phyloP scores from a whole-genome alignment of 2,888 invertebrate species.

The Leistus spinibarbis region DNA sequence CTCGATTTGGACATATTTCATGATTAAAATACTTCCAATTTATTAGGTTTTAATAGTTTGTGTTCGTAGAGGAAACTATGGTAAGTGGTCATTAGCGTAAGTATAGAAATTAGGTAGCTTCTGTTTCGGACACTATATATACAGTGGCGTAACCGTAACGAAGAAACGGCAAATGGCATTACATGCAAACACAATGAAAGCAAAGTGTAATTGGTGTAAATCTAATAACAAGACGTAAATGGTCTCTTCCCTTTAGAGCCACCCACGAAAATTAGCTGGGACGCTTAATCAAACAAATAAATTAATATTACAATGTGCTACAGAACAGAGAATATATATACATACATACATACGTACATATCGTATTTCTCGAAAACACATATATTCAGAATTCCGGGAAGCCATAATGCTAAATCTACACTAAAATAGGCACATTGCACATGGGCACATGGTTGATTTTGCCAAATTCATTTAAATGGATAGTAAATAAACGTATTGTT shows the following conservation, averaged over 20 bases:
- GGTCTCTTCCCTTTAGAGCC: background rate
- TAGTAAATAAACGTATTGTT: no score
- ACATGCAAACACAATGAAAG: background rate
- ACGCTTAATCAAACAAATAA: background rate
- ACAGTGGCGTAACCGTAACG: no score
- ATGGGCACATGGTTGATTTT: no score
- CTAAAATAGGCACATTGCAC: no score
- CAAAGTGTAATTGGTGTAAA: constrained; percentile 8
- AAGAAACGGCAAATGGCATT: background rate
- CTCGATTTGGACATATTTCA: no score
- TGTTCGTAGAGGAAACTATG: background rate
- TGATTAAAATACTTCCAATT: no score
- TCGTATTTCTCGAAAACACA: background rate
- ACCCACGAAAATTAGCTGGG: background rate
- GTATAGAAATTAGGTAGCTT: background rate
- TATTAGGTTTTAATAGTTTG: background rate
- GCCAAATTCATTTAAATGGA: no score
- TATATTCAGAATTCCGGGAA: background rate
- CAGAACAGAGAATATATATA: no score
- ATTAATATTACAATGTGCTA: background rate
- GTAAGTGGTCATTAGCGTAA: background rate
- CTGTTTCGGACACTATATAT: background rate
- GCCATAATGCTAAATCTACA: no score
- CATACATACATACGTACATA: background rate
- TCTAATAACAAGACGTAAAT: constrained; percentile 7